phyloP scores from a whole-genome alignment of 2,888 invertebrate species.

The Esperia sulphurella region DNA sequence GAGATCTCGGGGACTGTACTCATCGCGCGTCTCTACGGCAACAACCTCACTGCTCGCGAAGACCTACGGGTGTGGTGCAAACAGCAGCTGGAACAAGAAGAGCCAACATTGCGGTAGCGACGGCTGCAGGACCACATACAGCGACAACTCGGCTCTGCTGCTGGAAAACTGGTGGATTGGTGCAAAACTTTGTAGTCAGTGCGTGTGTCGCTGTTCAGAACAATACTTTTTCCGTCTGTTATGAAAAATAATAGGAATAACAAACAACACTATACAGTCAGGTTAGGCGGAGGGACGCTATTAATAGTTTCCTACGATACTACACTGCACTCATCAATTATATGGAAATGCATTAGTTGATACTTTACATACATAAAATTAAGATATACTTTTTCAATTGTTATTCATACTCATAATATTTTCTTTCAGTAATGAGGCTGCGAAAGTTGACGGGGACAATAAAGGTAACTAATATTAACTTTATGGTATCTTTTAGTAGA shows the following conservation, averaged over 20 bases:
- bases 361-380: neutral
- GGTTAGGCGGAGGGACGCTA: too few relatives aligned
- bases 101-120: slow-evolving; percentile 3
- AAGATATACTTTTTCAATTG: slow-evolving; percentile 14
- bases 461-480: slow-evolving; percentile 44
- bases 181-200: slow-evolving; percentile 79
- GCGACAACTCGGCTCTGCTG: slow-evolving; percentile 5
- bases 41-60: neutral
- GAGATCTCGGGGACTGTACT: slow-evolving; percentile 1
- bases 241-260: too few relatives aligned
- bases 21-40: neutral
- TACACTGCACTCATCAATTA: too few relatives aligned
- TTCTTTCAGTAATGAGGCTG: slow-evolving; percentile 66
- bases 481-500: too few relatives aligned
- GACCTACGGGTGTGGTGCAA: slow-evolving; percentile 7
- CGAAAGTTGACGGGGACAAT: slow-evolving; percentile 55
- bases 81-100: slow-evolving; percentile 13
- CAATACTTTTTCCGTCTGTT: too few relatives aligned
- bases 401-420: slow-evolving; percentile 22
- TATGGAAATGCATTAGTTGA: too few relatives aligned
- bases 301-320: too few relatives aligned
- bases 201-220: slow-evolving; percentile 7
- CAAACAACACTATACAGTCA: too few relatives aligned
- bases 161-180: slow-evolving; percentile 40
- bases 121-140: neutral